These are phyloP conservation scores for Merodon equestris DNA, from an alignment of 2,888 invertebrate species.

Conservation along the genomic window DNA sequence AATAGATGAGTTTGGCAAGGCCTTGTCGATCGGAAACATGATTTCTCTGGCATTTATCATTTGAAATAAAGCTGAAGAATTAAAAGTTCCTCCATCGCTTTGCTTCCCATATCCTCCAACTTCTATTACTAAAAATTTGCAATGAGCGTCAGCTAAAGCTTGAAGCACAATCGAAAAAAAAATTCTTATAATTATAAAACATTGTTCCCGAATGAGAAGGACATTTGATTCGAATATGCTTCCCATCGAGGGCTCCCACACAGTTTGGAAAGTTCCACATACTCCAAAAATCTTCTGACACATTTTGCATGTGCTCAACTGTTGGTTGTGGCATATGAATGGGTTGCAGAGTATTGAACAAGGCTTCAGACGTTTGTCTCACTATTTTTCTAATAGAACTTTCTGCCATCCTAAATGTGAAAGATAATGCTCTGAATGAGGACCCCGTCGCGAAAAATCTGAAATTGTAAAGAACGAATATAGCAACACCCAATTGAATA, in stretches of 20 bases:
- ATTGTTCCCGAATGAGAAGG: no score
- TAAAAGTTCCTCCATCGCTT: no score
- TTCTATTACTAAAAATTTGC: background rate
- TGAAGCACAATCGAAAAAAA: conserved; percentile 8
- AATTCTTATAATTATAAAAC: conserved; percentile 70
- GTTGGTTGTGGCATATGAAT: conserved; percentile 25
- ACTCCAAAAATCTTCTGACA: conserved; percentile 5
- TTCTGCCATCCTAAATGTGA: conserved; percentile 56
- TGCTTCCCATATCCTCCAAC: no score
- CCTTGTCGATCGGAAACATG: conserved; percentile 2
- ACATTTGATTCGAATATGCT: conserved; percentile 69
- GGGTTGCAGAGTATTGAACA: no score
- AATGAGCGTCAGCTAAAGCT: conserved; percentile 7
- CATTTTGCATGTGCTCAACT: conserved; percentile 2
- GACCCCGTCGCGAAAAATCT: conserved; percentile 48
- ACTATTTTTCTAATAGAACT: conserved; percentile 36
- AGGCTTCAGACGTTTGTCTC: conserved; percentile 31
- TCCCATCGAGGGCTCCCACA: conserved; percentile 72
- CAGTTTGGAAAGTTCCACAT: conserved; percentile 68
- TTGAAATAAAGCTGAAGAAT: no score
- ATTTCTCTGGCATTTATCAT: background rate
- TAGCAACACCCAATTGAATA: background rate
- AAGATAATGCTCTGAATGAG: conserved; percentile 49
- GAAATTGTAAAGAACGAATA: background rate
- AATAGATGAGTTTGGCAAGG: background rate